Evolutionary conservation across 1,140 invertebrate genomes (phyloP), one percentile per base, ranked within the genome.

Genomic region (Rhysida immarginata): DNA sequence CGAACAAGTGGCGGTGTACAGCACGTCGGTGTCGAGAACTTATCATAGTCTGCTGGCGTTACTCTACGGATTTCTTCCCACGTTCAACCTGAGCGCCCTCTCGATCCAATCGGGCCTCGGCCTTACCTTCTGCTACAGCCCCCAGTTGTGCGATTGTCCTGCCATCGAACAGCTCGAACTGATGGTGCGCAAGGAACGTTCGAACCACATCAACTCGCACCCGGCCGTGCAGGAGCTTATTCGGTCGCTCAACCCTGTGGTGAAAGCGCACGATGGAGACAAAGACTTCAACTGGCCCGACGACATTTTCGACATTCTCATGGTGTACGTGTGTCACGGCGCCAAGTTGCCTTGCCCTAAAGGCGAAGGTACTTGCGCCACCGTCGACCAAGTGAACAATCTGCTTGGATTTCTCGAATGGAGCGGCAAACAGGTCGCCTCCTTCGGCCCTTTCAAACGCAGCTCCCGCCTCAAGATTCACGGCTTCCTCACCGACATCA

Each of bases 31-130:
- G 68, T 74, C 85, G 5, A 77, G 91, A 63, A 95, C 91, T 13
- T 88, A 88, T 60, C 90, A 95, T 68, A 93, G 88, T 64, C 82
- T 83, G 2, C 69, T 90, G 35, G 86, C 87, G 1, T 75, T 91
- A 58, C 66, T 90, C 13, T 90, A 82, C 71, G 78, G 83, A 0
- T 77, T 88, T 56, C 67, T 90, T 21, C 78, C 82, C 13, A 70
- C 74, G 2, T 78, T 80, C 49, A 64, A 73, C 56, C 58, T 76
- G 11, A 54, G 70, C 57, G 76, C 60, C 60, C 63, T 83, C 1
- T 70, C 67, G 3, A 69, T 86, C 27, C 71, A 74, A 5, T 85
- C 87, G 64, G 83, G 81, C 26, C 82, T 85, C 59, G 86, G 84
- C 65, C 80, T 87, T 59, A 78, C 81, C n/a, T 91, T 89, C 69